A percentile compares a stretch with the other conserved stretches of the same genome.
Conservation (phyloP, 2,113 vertebrate species). For the Xiphophorus couchianus region DNA sequence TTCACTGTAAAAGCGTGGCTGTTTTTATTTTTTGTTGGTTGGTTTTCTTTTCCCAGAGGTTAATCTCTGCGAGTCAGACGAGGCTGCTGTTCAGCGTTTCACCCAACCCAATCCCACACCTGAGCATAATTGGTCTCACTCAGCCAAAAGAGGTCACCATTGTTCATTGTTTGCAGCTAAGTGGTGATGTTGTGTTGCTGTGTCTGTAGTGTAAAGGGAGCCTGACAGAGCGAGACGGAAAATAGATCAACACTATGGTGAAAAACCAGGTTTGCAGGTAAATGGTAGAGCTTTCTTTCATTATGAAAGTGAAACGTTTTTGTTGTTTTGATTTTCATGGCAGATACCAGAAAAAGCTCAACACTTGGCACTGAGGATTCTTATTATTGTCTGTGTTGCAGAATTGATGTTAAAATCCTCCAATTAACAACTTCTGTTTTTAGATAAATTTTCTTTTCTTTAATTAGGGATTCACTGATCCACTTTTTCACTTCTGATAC, state of each 20-base stretch:
- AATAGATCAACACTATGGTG: not conserved
- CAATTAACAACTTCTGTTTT: not conserved
- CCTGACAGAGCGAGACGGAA: not conserved
- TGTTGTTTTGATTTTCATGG: not conserved
- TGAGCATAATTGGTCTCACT: slow-evolving; percentile 43
- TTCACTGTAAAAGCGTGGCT: not conserved
- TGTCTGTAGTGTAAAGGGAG: not conserved
- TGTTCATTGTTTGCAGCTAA: slow-evolving; percentile 50
- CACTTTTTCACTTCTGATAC: too few relatives aligned
- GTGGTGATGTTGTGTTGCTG: slow-evolving; percentile 22
- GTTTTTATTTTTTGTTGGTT: not conserved
- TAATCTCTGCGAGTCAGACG: slow-evolving; percentile 14
- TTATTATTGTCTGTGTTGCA: not conserved
- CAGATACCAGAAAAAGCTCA: not conserved
- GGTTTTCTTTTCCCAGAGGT: not conserved
- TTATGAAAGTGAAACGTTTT: not conserved
- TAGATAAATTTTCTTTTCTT: not conserved
- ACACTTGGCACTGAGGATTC: not conserved
- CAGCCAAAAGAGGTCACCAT: slow-evolving; percentile 60
- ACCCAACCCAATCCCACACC: slow-evolving; percentile 28
- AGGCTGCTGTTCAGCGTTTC: slow-evolving; percentile 26
- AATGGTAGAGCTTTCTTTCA: not conserved
- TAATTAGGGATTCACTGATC: too few relatives aligned
- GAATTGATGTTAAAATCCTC: not conserved
- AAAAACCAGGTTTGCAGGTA: not conserved